Base-by-base conservation (phyloP, 2,113 vertebrate genomes). In the Trichechus manatus region DNA sequence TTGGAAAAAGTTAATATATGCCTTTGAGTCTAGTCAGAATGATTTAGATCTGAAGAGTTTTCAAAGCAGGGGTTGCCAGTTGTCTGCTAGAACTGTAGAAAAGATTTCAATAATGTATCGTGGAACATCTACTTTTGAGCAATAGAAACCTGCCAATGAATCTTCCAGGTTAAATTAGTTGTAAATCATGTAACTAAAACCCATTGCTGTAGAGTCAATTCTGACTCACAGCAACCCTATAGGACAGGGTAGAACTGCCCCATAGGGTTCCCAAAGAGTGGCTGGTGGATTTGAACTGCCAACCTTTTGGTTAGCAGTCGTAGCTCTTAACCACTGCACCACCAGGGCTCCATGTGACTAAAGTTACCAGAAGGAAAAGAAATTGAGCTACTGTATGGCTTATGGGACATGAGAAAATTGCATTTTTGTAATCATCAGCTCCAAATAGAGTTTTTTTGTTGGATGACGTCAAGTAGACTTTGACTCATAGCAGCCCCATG, bases 151-250 rank as follows among this genome's bases (percentile, higher is more conserved):
- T 88, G 29, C 50, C 47, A 75, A 2, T 59, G 72, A 78, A 44
- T 77, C 56, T 90, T 74, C 22, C 23, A 72, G 85, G 20, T 92
- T 92, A 80, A 80, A 75, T 63, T 53, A 39, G 10, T 68, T 94
- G 39, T n/a, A 79, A 92, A n/a, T 61, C 31, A 39, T 68, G 64
- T 63, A 50, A 82, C 20, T 56, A 56, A 56, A 56, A 56, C 53
- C 53, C 14, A 15, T 56, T 56, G 53, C 53, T 15, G 10, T 56
- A 8, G 15, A 56, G 53, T 56, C 13, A 11, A 56, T 13, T 56
- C 53, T 56, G 53, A 56, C 53, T 56, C 53, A 56, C 13, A 56
- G 53, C 14, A 15, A 56, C 53, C 53, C 15, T 56, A 56, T 13
- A 56, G 53, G 53, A 47, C 47, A 56, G 53, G 13, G 53, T 56